phyloP scores from a whole-genome alignment of 2,888 invertebrate genomes.

The Caenorhabditis drosophilae region DNA sequence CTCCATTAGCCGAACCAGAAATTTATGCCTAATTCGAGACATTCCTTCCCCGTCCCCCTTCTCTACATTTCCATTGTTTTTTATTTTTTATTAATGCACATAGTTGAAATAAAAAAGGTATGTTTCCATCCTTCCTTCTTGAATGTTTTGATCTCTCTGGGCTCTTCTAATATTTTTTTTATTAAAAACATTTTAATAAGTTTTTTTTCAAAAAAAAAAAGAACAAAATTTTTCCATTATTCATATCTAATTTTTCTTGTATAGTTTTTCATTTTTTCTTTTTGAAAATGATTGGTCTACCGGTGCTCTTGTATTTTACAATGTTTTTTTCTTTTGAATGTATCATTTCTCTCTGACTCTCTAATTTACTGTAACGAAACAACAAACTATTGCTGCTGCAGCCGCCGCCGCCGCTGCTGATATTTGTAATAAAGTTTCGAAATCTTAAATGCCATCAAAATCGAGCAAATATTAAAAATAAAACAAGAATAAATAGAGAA shows the following conservation, averaged over 20 bases:
- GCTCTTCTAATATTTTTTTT: neutral
- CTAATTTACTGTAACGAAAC: too few species aligned
- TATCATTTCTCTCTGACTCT: conserved; percentile 12
- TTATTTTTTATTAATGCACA: too few species aligned
- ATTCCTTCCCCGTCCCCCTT: neutral
- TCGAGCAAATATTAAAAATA: neutral
- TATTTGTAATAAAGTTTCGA: too few species aligned
- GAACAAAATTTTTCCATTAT: neutral
- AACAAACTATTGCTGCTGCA: too few species aligned
- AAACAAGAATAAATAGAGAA: neutral
- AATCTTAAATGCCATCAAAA: too few species aligned
- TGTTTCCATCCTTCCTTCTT: neutral
- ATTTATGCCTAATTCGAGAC: conserved; percentile 3
- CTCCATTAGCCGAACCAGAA: conserved; percentile 64
- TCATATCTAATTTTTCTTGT: neutral
- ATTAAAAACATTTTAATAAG: neutral
- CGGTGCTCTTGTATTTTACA: neutral
- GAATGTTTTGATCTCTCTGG: neutral
- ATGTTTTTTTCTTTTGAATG: conserved; percentile 7
- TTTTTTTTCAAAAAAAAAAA: neutral
- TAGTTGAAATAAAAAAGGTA: too few species aligned
- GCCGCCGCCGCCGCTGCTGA: too few species aligned
- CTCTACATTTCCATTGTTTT: too few species aligned
- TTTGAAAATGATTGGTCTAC: neutral
- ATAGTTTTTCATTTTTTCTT: neutral